These are phyloP conservation scores for Macrotis lagotis DNA, from an alignment of 2,113 vertebrate genomes.

Conservation along the genomic window DNA sequence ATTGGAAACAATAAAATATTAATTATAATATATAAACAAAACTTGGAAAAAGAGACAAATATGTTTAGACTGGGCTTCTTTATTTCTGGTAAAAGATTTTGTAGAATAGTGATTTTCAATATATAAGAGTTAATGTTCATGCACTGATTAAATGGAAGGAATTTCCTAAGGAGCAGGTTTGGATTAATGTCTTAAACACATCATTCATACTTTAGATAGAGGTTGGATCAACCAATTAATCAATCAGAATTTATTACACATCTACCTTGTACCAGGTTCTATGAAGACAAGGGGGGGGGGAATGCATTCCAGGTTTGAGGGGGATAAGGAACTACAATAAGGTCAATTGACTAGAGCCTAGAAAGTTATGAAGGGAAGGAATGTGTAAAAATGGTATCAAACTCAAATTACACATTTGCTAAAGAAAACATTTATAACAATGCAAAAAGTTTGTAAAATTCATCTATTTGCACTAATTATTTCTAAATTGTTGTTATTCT, in stretches of 20 bases:
- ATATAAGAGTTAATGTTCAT: not conserved
- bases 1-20: too few relatives aligned
- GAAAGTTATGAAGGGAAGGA: not conserved
- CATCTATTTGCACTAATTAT: not conserved
- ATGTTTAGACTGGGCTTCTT: too few relatives aligned
- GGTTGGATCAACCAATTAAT: not conserved
- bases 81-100: not conserved
- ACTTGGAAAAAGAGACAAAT: not conserved
- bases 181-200: not conserved
- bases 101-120: not conserved
- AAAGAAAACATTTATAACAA: not conserved
- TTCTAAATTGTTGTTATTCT: not conserved
- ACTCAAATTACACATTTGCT: not conserved
- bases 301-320: not conserved
- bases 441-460: not conserved
- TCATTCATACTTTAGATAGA: not conserved
- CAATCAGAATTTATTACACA: not conserved
- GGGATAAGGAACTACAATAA: not conserved
- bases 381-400: not conserved
- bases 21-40: too few relatives aligned
- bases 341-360: not conserved
- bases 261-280: not conserved
- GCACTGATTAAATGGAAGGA: not conserved
- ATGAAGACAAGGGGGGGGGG: too few relatives aligned
- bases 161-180: not conserved